These are phyloP conservation scores for Pseudobourletiella spinata DNA, from an alignment of 1,140 invertebrate species.

Conservation along the genomic window DNA sequence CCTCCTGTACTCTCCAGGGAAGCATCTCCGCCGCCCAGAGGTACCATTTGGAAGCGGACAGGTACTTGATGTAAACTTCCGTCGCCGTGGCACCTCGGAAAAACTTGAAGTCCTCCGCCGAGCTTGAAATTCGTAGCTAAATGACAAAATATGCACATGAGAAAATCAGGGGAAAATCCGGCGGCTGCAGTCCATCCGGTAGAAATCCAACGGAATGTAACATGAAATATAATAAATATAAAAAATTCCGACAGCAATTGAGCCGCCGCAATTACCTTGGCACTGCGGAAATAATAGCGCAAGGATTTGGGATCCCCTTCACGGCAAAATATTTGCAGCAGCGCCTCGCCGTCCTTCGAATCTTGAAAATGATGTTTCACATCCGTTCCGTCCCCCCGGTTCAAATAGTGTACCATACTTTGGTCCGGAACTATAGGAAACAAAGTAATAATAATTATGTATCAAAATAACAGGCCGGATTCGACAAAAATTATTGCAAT, in stretches of 20 bases:
- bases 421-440: too few relatives aligned
- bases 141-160: slow-evolving; percentile 6
- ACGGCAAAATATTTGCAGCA: slow-evolving; percentile 29
- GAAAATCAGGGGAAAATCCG: not conserved
- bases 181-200: not conserved
- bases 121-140: slow-evolving; percentile 27
- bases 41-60: slow-evolving; percentile 16
- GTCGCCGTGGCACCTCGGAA: slow-evolving; percentile 16
- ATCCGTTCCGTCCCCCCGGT: too few relatives aligned
- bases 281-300: slow-evolving; percentile 25
- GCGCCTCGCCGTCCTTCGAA: too few relatives aligned
- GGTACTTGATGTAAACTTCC: slow-evolving; percentile 23
- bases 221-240: not conserved
- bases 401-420: too few relatives aligned
- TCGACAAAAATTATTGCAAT: too few relatives aligned
- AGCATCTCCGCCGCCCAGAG: slow-evolving; percentile 30
- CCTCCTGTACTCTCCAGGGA: slow-evolving; percentile 32
- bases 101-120: slow-evolving; percentile 33
- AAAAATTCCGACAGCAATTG: too few relatives aligned
- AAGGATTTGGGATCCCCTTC: slow-evolving; percentile 19
- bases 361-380: too few relatives aligned
- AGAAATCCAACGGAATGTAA: not conserved
- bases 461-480: too few relatives aligned
- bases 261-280: too few relatives aligned
- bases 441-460: too few relatives aligned